Base-by-base conservation (phyloP, 1,140 invertebrate genomes). In the Elymnias hypermnestra region DNA sequence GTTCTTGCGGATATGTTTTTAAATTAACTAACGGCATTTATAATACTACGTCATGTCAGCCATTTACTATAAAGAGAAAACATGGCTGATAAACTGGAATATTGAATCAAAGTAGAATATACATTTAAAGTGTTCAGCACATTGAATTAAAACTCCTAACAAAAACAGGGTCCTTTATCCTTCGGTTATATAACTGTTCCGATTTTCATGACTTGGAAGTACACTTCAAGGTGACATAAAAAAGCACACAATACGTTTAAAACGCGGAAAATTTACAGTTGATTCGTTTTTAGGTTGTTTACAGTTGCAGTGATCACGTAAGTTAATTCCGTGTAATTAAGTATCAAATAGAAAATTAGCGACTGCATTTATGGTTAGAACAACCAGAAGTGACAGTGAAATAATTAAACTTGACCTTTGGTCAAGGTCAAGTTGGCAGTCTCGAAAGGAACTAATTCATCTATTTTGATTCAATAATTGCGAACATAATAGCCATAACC, bases 381-480 rank as follows among this genome's bases (percentile, higher is more conserved):
- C 21, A 19, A 44, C 23, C 42, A 47, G 53, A 47, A 46, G 42
- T 53, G 39, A 52, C 13, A 21, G 33, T 35, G 10, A 26, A 7
- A n/a, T 26, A 50, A 58, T 64, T 21, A 48, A 50, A 53, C 21
- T 21, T 38, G 49, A 51, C 63, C 60, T 63, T 47, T 36, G 29
- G 6, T 7, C 33, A 42, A 65, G 59, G 63, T 57, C 47, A 37
- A 39, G 15, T 21, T 14, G 14, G 23, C 19, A 43, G 42, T 42
- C 10, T 26, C n/a, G 10, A n/a, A 26, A 26, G 1, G 10, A 26
- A n/a, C 25, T 26, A 21, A 21, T 43, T 31, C 22, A 40, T 33
- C 29, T 19, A 29, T 46, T 19, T 37, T 12, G 18, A 37, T 21
- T 26, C 10, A 9, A 22, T 26, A 9, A 22, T 37, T 37, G 9